Evolutionary conservation across 2,888 invertebrate species (phyloP).

Genomic region (Oscheius sp.): DNA sequence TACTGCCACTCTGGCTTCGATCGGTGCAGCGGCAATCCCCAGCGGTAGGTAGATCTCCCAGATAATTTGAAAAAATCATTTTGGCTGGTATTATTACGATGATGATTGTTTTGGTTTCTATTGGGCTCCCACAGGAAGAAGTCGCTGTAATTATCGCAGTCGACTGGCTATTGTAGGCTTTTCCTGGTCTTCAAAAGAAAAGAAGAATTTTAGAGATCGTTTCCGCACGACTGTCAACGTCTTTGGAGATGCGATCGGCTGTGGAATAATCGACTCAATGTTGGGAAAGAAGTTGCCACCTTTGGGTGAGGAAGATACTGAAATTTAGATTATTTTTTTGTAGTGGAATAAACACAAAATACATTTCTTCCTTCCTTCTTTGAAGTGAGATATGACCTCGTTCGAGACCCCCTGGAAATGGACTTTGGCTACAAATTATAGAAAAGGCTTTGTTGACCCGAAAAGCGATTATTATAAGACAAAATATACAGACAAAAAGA

Average conservation of each 20-base stretch:
- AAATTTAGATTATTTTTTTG: no score
- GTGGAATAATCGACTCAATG: constrained; percentile 74
- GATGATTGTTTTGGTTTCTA: constrained; percentile 72
- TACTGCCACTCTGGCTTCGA: constrained; percentile 93
- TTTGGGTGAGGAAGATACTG: not conserved
- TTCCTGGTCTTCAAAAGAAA: not conserved
- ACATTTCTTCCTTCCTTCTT: no score
- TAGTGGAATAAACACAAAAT: no score
- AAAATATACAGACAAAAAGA: constrained; percentile 14
- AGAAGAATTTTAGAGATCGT: constrained; percentile 72
- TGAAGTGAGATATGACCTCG: no score
- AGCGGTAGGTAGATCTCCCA: constrained; percentile 43
- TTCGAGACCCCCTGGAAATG: no score
- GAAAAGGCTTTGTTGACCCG: constrained; percentile 2
- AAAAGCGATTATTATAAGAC: not conserved
- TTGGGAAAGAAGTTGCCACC: constrained; percentile 46
- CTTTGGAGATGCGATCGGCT: constrained; percentile 76
- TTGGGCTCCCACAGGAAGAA: constrained; percentile 72
- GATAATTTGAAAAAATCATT: not conserved
- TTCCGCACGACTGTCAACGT: constrained; percentile 75
- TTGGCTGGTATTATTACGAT: constrained; percentile 68
- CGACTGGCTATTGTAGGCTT: constrained; percentile 73
- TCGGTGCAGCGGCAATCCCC: constrained; percentile 90
- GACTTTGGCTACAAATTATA: no score
- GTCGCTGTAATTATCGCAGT: constrained; percentile 73